These are phyloP conservation scores for Tenthredo notha DNA, from an alignment of 2,888 invertebrate genomes.

Conservation along the genomic window DNA sequence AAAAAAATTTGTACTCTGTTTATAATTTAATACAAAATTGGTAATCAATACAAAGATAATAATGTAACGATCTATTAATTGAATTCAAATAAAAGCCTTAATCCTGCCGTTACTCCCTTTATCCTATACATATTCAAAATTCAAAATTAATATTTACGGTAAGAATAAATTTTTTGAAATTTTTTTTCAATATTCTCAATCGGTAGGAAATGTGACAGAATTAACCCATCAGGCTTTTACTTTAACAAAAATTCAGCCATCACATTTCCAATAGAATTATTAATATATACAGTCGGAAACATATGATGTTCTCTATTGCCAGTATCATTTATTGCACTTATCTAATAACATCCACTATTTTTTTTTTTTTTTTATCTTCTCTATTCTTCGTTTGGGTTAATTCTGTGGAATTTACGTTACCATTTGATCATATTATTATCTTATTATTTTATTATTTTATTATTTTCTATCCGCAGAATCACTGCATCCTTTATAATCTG, in stretches of 20 bases:
- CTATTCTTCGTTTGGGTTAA: slow-evolving; percentile 40
- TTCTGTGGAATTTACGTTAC: slow-evolving; percentile 28
- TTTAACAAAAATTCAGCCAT: neutral
- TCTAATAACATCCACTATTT: neutral
- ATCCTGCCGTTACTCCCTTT: slow-evolving; percentile 65
- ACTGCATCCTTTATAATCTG: neutral
- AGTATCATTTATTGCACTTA: slow-evolving; percentile 51
- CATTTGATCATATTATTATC: slow-evolving; percentile 49
- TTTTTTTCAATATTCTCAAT: slow-evolving; percentile 1
- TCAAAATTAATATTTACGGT: slow-evolving; percentile 53
- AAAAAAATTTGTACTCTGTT: slow-evolving; percentile 67
- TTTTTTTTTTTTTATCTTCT: neutral
- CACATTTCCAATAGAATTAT: slow-evolving; percentile 56
- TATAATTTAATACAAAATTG: slow-evolving; percentile 71
- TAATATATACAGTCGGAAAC: slow-evolving; percentile 56
- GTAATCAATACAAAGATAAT: slow-evolving; percentile 66
- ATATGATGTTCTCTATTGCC: slow-evolving; percentile 71
- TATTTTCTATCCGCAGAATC: slow-evolving; percentile 1
- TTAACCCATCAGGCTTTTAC: slow-evolving; percentile 57
- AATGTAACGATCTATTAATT: slow-evolving; percentile 61
- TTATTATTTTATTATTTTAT: slow-evolving; percentile 51
- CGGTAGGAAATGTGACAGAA: slow-evolving; percentile 62
- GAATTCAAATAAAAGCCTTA: slow-evolving; percentile 69
- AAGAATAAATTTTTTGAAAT: slow-evolving; percentile 48
- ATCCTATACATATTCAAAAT: slow-evolving; percentile 63